Conservation (phyloP, 2,888 invertebrate species). For the Brachynemurus nebulosus region DNA sequence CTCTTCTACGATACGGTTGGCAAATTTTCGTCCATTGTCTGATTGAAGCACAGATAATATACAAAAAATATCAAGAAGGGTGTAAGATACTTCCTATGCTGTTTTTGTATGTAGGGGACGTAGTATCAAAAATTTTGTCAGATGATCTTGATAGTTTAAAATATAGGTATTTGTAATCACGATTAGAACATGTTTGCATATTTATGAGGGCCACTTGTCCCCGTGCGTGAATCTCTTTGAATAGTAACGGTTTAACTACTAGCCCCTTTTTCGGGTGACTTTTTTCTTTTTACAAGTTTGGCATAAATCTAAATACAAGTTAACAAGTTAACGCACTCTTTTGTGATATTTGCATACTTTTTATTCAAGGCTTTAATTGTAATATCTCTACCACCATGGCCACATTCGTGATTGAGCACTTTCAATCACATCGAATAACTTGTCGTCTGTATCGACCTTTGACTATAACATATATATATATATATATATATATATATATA, state of each 20-base stretch:
- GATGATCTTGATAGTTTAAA: conserved; percentile 26
- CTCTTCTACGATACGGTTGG: conserved; percentile 18
- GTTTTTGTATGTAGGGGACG: conserved; percentile 23
- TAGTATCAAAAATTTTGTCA: conserved; percentile 24
- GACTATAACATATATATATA: no score
- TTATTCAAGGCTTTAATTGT: background rate
- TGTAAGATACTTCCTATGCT: conserved; percentile 24
- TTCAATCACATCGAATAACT: no score
- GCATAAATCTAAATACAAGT: background rate
- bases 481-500: no score
- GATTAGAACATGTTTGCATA: conserved; percentile 23
- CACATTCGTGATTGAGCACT: no score
- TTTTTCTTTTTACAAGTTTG: background rate
- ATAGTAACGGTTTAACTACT: background rate
- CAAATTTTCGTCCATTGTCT: conserved; percentile 24
- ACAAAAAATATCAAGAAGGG: conserved; percentile 26
- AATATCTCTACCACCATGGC: background rate
- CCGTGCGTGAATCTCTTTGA: background rate
- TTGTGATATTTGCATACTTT: background rate
- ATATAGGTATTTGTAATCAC: conserved; percentile 25
- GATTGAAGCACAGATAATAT: conserved; percentile 24
- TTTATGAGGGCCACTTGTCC: conserved; percentile 25
- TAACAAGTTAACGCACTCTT: background rate
- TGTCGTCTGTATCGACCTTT: no score
- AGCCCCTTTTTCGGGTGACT: background rate